Base-by-base conservation (phyloP, 2,888 invertebrate genomes). In the Silvanus unidentatus region DNA sequence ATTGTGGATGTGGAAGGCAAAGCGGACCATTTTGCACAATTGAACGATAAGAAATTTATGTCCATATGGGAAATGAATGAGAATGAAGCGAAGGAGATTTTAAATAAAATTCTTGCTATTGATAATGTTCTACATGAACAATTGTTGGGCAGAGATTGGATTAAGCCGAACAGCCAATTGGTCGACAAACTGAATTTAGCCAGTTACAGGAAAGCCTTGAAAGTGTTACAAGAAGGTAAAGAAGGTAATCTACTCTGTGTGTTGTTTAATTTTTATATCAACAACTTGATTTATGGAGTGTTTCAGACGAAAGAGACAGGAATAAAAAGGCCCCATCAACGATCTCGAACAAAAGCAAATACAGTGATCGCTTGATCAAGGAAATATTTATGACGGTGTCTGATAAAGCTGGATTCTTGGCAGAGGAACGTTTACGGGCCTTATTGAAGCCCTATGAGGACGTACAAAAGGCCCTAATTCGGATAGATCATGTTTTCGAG, bases 401-500 rank as follows among this genome's bases (percentile, higher is more conserved):
- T 0, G 82, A 86, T 58, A 81, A 82, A 47, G 81, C 84, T 0
- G 86, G 84, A 5, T 88, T 88, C 68, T 69, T 89, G 16, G 77
- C 88, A 1, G 89, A 89, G 66, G 79, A 84, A 49, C 78, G 80
- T 41, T 65, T 90, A 10, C 70, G 80, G 10, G 73, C 74, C 43
- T 75, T 89, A 12, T 73, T 90, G 2, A 74, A 77, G 45, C 80
- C 82, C n/a, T 82, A 82, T 58, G 70, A 77, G 5, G 68, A 77
- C 12, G 70, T 77, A 16, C 79, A 88, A 37, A 77, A 78, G 58
- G 77, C 80, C 45, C 69, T 90, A n/a, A 81, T 89, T 46, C 80
- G 80, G 41, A 71, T 89, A 42, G 88, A 88, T 60, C 83, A 83
- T 49, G 82, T 88, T 49, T 88, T 89, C 68, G 78, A 81, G 68